A percentile compares a stretch with the other conserved stretches of the same genome.
These are phyloP conservation scores for Brienomyrus brachyistius DNA, from an alignment of 2,113 vertebrate genomes.

Conservation along the genomic window DNA sequence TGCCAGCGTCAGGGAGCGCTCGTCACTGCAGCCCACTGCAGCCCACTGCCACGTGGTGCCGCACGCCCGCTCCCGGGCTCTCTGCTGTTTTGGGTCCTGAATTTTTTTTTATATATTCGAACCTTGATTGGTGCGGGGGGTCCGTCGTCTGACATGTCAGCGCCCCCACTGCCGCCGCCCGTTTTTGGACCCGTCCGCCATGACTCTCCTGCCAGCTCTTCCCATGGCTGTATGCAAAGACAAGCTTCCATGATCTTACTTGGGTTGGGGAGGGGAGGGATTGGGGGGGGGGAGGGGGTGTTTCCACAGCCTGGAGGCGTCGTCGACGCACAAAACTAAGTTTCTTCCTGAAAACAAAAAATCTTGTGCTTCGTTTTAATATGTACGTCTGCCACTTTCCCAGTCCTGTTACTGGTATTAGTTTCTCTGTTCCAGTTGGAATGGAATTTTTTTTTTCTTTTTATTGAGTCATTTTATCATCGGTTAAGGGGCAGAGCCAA, in stretches of 20 bases:
- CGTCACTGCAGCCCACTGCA: not conserved
- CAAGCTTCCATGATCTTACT: not conserved
- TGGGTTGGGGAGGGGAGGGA: not conserved
- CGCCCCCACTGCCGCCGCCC: not conserved
- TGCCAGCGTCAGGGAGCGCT: not conserved
- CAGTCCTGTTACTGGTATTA: not conserved
- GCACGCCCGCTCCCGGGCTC: not conserved
- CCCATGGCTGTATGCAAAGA: not conserved
- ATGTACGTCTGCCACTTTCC: not conserved
- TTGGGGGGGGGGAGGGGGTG: not conserved
- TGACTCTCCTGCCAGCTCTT: not conserved
- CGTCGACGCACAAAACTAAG: not conserved
- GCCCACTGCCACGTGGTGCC: not conserved
- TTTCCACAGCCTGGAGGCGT: slow-evolving; percentile 3
- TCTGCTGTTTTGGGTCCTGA: not conserved
- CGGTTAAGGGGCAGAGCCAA: slow-evolving; percentile 45
- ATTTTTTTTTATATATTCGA: not conserved
- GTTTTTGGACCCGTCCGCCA: not conserved
- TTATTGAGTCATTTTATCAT: slow-evolving; percentile 7
- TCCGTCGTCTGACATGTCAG: not conserved
- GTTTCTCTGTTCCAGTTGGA: not conserved
- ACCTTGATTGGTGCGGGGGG: not conserved
- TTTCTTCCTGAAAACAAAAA: slow-evolving; percentile 10
- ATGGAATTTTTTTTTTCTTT: not conserved
- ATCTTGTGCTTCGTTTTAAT: slow-evolving; percentile 13